These are phyloP conservation scores for Octopus sinensis DNA, from an alignment of 1,140 invertebrate species.

Conservation along the genomic window DNA sequence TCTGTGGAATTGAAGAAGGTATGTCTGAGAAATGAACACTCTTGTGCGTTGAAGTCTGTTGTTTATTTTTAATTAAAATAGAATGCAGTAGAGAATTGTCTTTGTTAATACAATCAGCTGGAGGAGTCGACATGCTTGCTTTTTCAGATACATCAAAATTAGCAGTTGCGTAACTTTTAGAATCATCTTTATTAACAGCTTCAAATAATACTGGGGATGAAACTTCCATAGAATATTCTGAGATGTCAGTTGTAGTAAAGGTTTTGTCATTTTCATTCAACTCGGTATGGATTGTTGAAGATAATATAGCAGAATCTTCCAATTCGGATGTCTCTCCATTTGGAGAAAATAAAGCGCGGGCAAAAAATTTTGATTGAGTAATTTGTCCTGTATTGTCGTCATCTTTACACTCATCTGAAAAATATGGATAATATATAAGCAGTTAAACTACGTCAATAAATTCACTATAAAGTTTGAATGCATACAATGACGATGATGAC, in stretches of 20 bases:
- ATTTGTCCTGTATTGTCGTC: neutral
- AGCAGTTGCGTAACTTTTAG: no score
- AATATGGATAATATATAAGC: neutral
- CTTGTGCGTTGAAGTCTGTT: neutral
- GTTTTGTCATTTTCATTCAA: no score
- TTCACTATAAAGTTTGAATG: no score
- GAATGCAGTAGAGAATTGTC: neutral
- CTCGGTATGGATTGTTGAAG: neutral
- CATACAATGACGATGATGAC: no score
- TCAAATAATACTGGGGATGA: no score
- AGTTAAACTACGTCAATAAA: no score
- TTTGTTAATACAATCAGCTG: no score
- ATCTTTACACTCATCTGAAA: neutral
- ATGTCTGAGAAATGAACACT: neutral
- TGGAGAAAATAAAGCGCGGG: neutral
- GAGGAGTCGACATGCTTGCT: no score
- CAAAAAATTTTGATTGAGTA: neutral
- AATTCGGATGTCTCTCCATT: neutral
- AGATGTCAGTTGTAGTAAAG: no score
- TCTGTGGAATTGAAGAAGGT: neutral
- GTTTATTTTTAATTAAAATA: slow-evolving; percentile 1
- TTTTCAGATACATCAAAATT: no score
- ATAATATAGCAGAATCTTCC: neutral
- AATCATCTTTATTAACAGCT: no score
- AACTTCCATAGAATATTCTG: no score